Base-by-base conservation (phyloP, 2,797 vertebrate genomes). In the Chelidonichthys spinosus region DNA sequence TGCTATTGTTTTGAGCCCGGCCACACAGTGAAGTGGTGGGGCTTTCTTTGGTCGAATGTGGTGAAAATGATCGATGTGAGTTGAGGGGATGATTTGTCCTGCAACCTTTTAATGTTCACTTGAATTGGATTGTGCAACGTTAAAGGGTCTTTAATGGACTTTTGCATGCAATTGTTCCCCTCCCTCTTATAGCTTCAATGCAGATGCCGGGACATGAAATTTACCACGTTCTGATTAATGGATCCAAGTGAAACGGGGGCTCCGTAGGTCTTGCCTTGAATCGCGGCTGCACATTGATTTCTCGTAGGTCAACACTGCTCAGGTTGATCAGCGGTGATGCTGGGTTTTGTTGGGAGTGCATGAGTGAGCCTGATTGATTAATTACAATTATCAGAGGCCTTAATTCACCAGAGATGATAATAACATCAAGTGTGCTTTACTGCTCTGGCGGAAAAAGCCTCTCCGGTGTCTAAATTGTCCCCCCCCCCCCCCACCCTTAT, bases 341-440 rank as follows among this genome's bases (percentile, higher is more conserved):
- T 53, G 82, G 76, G 82, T 84, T 85, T 83, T 84, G 88, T 61
- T 71, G 49, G 83, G 69, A 92, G 85, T 82, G 84, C 86, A 86
- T 87, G 81, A 89, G 85, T 83, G 85, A 92, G 84, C 76, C 71
- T 87, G 90, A 95, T 93, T 93, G 90, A 93, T 96, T 95, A 94
- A 94, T 94, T 94, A 92, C 91, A 93, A 93, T 92, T 92, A 94
- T 93, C 90, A 91, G 87, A 87, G 90, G 83, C 84, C 84, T 91
- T 95, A 93, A 95, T 94, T 91, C 81, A 85, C 77, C 80, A 87
- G 83, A 75, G 85, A 93, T 89, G 84, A 92, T 94, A 92, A 93
- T 89, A 92, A 92, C 88, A 92, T 93, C 81, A 91, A 90, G 89
- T 89, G 90, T 89, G 91, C 88, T 91, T 95, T 94, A 93, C 92